Evolutionary conservation across 1,140 invertebrate genomes (phyloP), one percentile per base, ranked within the genome.

Genomic region (Euglossa dilemma): DNA sequence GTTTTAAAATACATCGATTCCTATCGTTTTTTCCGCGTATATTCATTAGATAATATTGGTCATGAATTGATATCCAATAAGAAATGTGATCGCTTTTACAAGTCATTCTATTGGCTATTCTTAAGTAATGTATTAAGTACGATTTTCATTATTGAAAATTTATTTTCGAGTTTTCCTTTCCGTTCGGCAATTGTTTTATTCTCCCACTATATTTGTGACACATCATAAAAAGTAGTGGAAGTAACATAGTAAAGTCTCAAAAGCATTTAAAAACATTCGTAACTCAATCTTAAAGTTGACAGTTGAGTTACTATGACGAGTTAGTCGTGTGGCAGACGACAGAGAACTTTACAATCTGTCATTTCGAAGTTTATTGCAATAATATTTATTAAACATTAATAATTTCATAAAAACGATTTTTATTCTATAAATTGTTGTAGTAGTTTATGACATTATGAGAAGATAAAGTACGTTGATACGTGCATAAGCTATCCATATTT

Each of bases 401-500:
- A 52, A 54, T 50, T 52, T 47, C 25, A 54, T 70, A 54, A 61
- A 67, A 28, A 54, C 47, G 7, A 54, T 5, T 5, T 25, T 83
- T 54, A 70, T 47, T 9, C 3, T 18, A 18, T 25, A 61, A 23
- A 25, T 23, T 23, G 20, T 14, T 16, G 0, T 54, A 6, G n/a
- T 36, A 18, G 23, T n/a, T 54, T 36, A 63, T 28, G 23, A 77
- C 70, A 47, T 63, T 47, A n/a, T 70, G 63, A 57, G 43, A 14
- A 47, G 70, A 63, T 70, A 77, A 28, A 70, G 54, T n/a, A 56
- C 54, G 36, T 28, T 61, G 74, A 25, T 50, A 78, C 63, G 73
- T 70, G 36, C 50, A 28, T 5, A 54, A 63, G n/a, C 47, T 78
- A 18, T 85, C 63, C 45, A 56, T 63, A 85, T 81, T 85, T 70